These are phyloP conservation scores for Tachysurus fulvidraco DNA, from an alignment of 2,113 vertebrate species.

Conservation along the genomic window DNA sequence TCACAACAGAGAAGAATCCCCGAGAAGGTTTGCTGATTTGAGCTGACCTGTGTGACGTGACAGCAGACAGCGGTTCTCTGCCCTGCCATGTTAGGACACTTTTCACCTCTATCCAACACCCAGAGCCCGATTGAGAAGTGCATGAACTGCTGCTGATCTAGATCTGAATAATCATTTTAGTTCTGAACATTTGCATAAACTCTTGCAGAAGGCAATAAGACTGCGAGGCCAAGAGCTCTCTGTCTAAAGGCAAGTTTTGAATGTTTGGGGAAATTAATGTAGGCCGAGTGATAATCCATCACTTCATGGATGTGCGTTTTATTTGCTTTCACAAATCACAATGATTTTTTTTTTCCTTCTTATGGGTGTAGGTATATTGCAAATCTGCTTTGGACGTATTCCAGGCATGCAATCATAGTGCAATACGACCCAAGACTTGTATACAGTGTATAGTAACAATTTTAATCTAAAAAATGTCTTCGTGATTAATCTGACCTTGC, in stretches of 20 bases:
- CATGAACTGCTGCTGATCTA: background rate
- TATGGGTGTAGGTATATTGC: background rate
- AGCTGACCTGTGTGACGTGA: background rate
- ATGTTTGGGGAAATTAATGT: background rate
- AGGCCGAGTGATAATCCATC: background rate
- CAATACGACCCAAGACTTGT: background rate
- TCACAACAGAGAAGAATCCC: background rate
- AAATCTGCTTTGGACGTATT: background rate
- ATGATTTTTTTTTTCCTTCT: background rate
- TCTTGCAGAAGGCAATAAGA: slow-evolving; percentile 7
- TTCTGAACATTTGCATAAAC: background rate
- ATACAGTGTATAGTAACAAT: background rate
- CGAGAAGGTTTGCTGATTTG: background rate
- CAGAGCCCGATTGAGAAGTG: background rate
- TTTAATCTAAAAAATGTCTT: background rate
- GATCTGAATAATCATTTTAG: background rate
- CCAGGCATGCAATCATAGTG: background rate
- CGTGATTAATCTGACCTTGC: background rate
- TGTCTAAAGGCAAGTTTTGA: background rate
- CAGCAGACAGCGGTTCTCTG: background rate
- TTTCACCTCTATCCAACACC: background rate
- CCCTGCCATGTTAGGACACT: background rate
- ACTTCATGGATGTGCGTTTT: background rate
- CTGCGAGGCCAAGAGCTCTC: background rate
- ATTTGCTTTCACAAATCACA: slow-evolving; percentile 1